Base-by-base conservation (phyloP, 2,113 vertebrate genomes). In the Oryctolagus cuniculus region DNA sequence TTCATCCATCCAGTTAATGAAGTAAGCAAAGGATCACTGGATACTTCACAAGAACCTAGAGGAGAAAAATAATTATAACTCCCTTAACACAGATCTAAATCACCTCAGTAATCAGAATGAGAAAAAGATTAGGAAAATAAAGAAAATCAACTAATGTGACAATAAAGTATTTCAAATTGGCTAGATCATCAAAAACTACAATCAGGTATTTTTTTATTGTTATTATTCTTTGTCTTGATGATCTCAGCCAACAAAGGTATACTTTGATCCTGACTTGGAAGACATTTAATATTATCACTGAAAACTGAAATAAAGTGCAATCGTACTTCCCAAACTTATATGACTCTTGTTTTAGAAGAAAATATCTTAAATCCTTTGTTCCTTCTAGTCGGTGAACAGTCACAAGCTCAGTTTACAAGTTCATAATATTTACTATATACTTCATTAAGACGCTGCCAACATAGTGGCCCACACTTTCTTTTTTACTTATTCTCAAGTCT, bases 21-120 rank as follows among this genome's bases (percentile, higher is more conserved):
- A 22, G 81, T 72, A 78, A 90, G 55, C 82, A 87, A 80, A 91
- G 22, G 79, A 94, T 36, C 77, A 90, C 73, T 70, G 69, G 78
- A 85, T 69, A 82, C 89, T 95, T 78, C 61, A 74, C 92, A 87
- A 87, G 53, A 95, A 95, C 91, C 97, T 97, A 61, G 22, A 31
- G 13, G 49, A 6, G 22, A 21, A 87, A 91, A 93, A 91, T 36
- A 95, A 12, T 94, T 2, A 87, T 5, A 89, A 51, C 2, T 90
- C 80, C 91, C 75, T 95, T 84, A 87, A 82, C 53, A 87, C n/a
- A 94, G 58, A 87, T 89, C 89, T 70, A 87, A 95, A 86, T 8
- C 79, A 4, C 89, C 16, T 75, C 53, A 86, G 38, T 51, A 55
- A 83, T 31, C n/a, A 94, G 17, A 31, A 80, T 63, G 27, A 90